Percentiles rank a stretch among this genome's conserved stretches.
Evolutionary conservation across 2,888 invertebrate species (phyloP).

Genomic region (Allolobophora icterica): DNA sequence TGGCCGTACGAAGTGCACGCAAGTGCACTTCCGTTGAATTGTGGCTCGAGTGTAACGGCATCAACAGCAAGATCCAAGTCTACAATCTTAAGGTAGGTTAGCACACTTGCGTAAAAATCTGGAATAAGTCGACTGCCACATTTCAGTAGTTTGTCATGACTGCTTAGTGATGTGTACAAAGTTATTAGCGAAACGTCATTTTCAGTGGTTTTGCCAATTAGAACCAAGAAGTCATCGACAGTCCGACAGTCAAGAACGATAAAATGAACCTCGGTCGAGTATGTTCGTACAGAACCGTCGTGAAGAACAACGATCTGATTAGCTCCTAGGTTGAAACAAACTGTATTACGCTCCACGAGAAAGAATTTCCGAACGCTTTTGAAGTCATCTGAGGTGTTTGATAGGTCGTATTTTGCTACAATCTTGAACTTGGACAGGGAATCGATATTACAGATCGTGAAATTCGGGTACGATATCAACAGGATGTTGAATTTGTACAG

Average conservation of each 20-base stretch:
- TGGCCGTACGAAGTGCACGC: conserved; percentile 7
- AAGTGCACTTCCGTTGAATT: neutral
- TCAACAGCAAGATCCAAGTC: neutral
- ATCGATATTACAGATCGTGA: neutral
- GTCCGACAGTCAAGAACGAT: neutral
- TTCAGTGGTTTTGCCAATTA: neutral
- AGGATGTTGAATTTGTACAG: neutral
- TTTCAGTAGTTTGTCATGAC: neutral
- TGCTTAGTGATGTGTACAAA: neutral
- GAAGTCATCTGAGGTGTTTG: neutral
- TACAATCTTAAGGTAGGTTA: neutral
- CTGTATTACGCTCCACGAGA: neutral
- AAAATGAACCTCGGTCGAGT: neutral
- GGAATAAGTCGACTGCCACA: neutral
- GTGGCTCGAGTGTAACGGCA: neutral
- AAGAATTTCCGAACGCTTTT: conserved; percentile 22
- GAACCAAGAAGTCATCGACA: neutral
- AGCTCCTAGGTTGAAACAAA: neutral
- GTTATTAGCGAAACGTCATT: neutral
- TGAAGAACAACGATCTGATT: neutral
- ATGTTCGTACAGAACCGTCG: neutral
- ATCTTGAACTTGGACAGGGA: neutral
- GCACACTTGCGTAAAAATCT: neutral
- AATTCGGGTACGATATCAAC: neutral
- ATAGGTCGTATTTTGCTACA: neutral